Conservation (phyloP, 2,797 vertebrate genomes). For the Echiichthys vipera region DNA sequence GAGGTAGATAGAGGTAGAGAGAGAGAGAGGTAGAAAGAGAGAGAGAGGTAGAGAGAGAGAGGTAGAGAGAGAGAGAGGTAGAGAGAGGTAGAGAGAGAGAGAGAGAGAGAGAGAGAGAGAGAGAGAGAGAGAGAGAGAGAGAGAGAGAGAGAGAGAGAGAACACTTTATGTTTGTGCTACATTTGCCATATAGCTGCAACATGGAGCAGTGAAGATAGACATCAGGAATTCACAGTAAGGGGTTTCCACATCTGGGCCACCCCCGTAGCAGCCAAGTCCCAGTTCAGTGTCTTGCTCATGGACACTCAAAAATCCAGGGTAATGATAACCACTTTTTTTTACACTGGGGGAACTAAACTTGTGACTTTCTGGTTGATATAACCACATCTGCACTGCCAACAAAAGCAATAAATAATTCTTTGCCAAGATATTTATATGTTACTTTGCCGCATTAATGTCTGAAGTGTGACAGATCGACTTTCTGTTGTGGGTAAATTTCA, state of each 20-base stretch:
- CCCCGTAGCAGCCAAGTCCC: not conserved
- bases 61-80: too few species aligned
- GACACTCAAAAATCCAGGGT: constrained; percentile 11
- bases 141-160: too few species aligned
- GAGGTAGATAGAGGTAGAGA: too few species aligned
- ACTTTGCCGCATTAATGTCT: not conserved
- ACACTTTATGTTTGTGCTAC: constrained; percentile 18
- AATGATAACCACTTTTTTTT: not conserved
- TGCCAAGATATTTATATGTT: not conserved
- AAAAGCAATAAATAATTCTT: not conserved
- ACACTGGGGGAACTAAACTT: not conserved
- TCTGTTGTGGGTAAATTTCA: not conserved
- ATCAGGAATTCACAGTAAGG: not conserved
- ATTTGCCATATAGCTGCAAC: constrained; percentile 15
- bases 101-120: too few species aligned
- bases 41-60: too few species aligned
- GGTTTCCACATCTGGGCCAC: not conserved
- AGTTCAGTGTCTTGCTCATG: not conserved
- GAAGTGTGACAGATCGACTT: not conserved
- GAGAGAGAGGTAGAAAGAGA: too few species aligned
- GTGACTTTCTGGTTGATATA: not conserved
- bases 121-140: too few species aligned
- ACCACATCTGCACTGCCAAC: not conserved
- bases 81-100: too few species aligned
- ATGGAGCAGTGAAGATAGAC: not conserved